Conservation (phyloP, 2,888 invertebrate genomes). For the Sinodicranocentrus sp. region DNA sequence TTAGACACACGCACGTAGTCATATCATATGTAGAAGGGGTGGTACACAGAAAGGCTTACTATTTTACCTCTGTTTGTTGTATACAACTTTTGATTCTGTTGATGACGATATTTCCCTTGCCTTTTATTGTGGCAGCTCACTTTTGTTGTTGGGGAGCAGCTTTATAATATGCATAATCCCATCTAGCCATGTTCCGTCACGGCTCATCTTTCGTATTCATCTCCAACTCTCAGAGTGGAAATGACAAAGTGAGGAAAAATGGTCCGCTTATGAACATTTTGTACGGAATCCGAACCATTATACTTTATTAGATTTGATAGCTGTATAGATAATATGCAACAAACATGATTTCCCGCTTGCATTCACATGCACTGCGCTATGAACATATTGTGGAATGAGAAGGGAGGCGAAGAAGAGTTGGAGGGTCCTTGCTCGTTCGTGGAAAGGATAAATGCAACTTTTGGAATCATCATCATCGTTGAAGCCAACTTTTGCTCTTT, state of each 20-base stretch:
- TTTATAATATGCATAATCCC: conserved; percentile 47
- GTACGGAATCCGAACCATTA: conserved; percentile 21
- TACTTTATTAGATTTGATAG: conserved; percentile 19
- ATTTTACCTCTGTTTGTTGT: too few relatives aligned
- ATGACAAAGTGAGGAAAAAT: conserved; percentile 52
- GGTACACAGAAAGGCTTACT: too few relatives aligned
- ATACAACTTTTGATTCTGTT: background rate
- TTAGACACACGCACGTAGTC: too few relatives aligned
- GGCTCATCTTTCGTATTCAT: conserved; percentile 49
- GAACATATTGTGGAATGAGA: background rate
- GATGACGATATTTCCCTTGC: background rate
- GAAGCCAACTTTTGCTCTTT: conserved; percentile 5
- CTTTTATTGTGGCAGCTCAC: conserved; percentile 38
- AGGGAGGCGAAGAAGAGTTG: background rate
- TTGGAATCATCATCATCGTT: background rate
- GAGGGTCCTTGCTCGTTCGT: too few relatives aligned
- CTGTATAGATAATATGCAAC: background rate
- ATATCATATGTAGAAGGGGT: too few relatives aligned
- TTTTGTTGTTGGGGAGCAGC: conserved; percentile 16
- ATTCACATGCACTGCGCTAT: background rate
- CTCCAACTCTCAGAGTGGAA: too few relatives aligned
- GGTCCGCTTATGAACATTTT: conserved; percentile 27
- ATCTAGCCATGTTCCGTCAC: conserved; percentile 45
- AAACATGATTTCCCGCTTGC: conserved; percentile 6
- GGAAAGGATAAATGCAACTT: background rate